Evolutionary conservation across 2,888 invertebrate genomes (phyloP).

Genomic region (Caenorhabditis zanzibari): DNA sequence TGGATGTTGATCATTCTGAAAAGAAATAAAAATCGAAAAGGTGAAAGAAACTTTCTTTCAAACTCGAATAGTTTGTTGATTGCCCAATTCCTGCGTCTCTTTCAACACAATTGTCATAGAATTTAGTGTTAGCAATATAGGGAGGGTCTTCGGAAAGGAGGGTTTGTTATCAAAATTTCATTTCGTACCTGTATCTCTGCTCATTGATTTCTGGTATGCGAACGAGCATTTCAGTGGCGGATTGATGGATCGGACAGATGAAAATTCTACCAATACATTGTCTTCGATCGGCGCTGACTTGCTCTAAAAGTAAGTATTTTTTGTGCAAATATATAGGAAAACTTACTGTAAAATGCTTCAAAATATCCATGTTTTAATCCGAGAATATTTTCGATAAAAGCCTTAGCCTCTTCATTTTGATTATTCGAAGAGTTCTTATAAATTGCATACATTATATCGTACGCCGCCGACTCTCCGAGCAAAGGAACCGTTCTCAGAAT

Average conservation of each 20-base stretch:
- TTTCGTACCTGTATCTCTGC: slow-evolving; percentile 37
- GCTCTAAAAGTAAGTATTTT: background rate
- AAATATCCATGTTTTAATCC: slow-evolving; percentile 34
- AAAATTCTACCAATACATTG: slow-evolving; percentile 21
- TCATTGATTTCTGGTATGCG: slow-evolving; percentile 8
- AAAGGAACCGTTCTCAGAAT: slow-evolving; percentile 62
- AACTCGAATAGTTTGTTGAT: background rate
- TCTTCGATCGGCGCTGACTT: background rate
- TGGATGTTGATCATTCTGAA: slow-evolving; percentile 54
- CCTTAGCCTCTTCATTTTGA: slow-evolving; percentile 22
- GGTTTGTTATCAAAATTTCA: background rate
- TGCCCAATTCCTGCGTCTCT: background rate
- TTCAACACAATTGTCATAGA: background rate
- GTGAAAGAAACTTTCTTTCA: too few relatives aligned
- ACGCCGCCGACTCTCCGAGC: slow-evolving; percentile 40
- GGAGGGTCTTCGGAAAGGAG: background rate
- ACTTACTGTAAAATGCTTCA: slow-evolving; percentile 52
- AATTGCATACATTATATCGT: slow-evolving; percentile 59
- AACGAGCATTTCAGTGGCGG: slow-evolving; percentile 34
- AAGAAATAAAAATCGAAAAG: too few relatives aligned
- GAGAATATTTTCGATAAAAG: slow-evolving; percentile 52
- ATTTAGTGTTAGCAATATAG: slow-evolving; percentile 30
- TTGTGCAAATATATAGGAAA: too few relatives aligned
- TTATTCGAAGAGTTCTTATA: slow-evolving; percentile 24
- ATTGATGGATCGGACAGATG: slow-evolving; percentile 42